Percentiles rank a stretch among this genome's conserved stretches.
These are phyloP conservation scores for Nomada lathburiana DNA, from an alignment of 2,888 invertebrate species.

Conservation along the genomic window DNA sequence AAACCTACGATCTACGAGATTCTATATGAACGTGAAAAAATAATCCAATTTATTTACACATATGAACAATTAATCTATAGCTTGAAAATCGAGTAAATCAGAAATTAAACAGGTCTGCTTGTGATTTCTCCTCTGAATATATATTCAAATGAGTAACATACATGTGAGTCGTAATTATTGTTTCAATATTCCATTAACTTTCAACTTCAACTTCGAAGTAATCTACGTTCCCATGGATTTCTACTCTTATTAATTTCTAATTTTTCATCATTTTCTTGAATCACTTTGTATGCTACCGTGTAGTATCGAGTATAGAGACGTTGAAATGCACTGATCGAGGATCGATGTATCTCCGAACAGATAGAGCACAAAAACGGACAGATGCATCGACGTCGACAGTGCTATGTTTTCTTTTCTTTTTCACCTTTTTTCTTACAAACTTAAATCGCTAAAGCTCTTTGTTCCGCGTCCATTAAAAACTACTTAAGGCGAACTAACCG, in stretches of 20 bases:
- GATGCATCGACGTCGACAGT: not conserved
- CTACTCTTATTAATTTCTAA: not conserved
- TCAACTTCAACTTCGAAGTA: too few relatives aligned
- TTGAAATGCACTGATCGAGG: constrained; percentile 1
- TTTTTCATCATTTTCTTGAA: not conserved
- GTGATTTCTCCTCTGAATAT: constrained; percentile 19
- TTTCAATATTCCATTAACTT: too few relatives aligned
- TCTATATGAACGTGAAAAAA: constrained; percentile 45
- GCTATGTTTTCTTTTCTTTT: too few relatives aligned
- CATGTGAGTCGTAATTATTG: not conserved
- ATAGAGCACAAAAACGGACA: constrained; percentile 6
- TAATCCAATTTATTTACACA: constrained; percentile 47
- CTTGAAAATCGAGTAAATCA: constrained; percentile 26
- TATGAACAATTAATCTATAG: constrained; percentile 26
- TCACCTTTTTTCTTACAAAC: constrained; percentile 42
- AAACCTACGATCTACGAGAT: constrained; percentile 35
- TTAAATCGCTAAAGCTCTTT: constrained; percentile 51
- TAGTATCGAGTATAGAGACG: constrained; percentile 2
- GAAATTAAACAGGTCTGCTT: constrained; percentile 44
- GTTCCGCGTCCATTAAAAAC: constrained; percentile 6
- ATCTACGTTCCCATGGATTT: not conserved
- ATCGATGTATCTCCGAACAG: not conserved
- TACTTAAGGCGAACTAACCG: constrained; percentile 38
- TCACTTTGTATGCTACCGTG: constrained; percentile 3
- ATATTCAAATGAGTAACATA: not conserved